These are phyloP conservation scores for Paradisaea rubra DNA, from an alignment of 2,113 vertebrate species.

Conservation along the genomic window DNA sequence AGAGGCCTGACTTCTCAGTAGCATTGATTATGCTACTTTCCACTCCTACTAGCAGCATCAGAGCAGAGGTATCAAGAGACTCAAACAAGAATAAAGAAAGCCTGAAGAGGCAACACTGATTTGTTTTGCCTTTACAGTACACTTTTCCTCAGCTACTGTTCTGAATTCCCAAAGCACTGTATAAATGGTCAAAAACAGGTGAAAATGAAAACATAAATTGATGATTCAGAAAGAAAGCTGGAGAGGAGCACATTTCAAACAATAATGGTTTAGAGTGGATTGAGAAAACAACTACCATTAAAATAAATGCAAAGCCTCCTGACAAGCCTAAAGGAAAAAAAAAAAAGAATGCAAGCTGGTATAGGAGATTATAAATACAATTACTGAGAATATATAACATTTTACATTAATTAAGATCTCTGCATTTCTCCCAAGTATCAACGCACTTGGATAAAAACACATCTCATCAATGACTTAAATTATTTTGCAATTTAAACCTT, in stretches of 20 bases:
- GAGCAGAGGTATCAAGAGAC: not conserved
- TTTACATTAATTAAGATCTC: not conserved
- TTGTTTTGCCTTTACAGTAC: not conserved
- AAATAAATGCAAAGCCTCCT: not conserved
- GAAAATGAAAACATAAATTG: slow-evolving; percentile 32
- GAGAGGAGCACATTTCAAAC: not conserved
- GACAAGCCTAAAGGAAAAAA: not conserved
- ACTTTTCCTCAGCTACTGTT: not conserved
- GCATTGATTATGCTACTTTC: not conserved
- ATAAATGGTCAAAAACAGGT: slow-evolving; percentile 43
- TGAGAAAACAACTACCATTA: slow-evolving; percentile 20
- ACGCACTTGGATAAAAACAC: not conserved
- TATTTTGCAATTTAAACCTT: not conserved
- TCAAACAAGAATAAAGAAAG: not conserved
- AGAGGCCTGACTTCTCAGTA: not conserved
- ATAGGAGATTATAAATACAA: not conserved
- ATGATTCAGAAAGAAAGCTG: slow-evolving; percentile 37
- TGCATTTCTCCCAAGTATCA: not conserved
- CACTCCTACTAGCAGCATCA: not conserved
- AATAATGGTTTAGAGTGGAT: not conserved
- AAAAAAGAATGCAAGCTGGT: not conserved
- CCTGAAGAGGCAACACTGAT: not conserved
- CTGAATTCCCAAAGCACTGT: slow-evolving; percentile 18
- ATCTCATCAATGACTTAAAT: not conserved
- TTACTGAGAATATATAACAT: not conserved